These are phyloP conservation scores for Calliopsis andreniformis DNA, from an alignment of 1,140 invertebrate species.

Conservation along the genomic window DNA sequence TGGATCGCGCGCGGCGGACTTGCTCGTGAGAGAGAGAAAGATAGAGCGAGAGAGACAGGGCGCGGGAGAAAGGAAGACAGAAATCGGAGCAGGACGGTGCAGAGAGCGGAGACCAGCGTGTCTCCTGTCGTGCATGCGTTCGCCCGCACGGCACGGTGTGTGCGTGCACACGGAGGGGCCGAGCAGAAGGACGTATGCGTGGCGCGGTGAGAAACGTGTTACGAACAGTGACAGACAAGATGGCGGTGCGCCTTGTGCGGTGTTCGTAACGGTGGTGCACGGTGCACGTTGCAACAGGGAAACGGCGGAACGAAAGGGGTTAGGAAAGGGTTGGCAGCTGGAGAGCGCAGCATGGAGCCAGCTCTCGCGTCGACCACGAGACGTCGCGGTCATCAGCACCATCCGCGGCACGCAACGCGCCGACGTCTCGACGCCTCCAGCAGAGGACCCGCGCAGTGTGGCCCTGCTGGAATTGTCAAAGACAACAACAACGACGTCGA, in stretches of 20 bases:
- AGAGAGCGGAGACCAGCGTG: slow-evolving; percentile 42
- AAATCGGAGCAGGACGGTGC: slow-evolving; percentile 40
- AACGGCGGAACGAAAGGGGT: slow-evolving; percentile 11
- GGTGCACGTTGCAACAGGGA: slow-evolving; percentile 29
- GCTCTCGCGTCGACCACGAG: slow-evolving; percentile 82
- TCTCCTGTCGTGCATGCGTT: slow-evolving; percentile 39
- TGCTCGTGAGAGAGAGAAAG: no score
- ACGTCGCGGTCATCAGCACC: slow-evolving; percentile 90
- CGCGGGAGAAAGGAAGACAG: slow-evolving; percentile 55
- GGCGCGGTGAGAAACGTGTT: slow-evolving; percentile 62
- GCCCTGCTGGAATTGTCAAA: slow-evolving; percentile 80
- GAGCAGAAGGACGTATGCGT: slow-evolving; percentile 39
- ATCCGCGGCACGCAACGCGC: slow-evolving; percentile 83
- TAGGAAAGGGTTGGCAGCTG: slow-evolving; percentile 47
- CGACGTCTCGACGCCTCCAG: slow-evolving; percentile 80
- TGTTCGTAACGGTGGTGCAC: slow-evolving; percentile 69
- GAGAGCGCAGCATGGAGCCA: slow-evolving; percentile 80
- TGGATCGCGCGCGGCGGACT: slow-evolving; percentile 29
- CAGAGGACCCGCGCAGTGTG: slow-evolving; percentile 83
- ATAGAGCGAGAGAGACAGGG: slow-evolving; percentile 20
- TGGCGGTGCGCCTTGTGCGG: slow-evolving; percentile 73
- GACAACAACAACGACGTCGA: slow-evolving; percentile 28
- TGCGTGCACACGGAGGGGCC: slow-evolving; percentile 25
- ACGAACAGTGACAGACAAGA: slow-evolving; percentile 77
- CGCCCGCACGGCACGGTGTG: slow-evolving; percentile 23